These are phyloP conservation scores for Empis stercorea DNA, from an alignment of 2,888 invertebrate genomes.

Conservation along the genomic window DNA sequence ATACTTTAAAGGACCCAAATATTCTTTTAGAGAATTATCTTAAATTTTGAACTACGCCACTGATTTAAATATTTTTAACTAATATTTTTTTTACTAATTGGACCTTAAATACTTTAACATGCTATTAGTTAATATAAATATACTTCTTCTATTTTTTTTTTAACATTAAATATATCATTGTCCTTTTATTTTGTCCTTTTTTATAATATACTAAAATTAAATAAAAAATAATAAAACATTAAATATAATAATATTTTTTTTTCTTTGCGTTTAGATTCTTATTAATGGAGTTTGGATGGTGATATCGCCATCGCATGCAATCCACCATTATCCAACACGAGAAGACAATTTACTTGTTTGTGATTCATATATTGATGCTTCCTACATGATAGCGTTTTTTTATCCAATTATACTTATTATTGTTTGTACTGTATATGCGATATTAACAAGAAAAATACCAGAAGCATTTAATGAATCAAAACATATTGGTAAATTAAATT, in stretches of 20 bases:
- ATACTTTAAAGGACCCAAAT: no score
- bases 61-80: background rate
- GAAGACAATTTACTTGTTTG: slow-evolving; percentile 90
- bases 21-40: no score
- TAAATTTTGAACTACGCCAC: background rate
- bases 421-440: slow-evolving; percentile 91
- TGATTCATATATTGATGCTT: slow-evolving; percentile 81
- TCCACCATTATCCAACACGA: slow-evolving; percentile 79
- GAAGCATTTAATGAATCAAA: slow-evolving; percentile 98
- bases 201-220: slow-evolving; percentile 2
- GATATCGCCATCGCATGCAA: slow-evolving; percentile 77
- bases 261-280: slow-evolving; percentile 46
- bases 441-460: slow-evolving; percentile 90
- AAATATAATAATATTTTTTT: background rate
- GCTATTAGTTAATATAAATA: no score
- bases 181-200: background rate
- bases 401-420: slow-evolving; percentile 85
- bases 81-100: no score
- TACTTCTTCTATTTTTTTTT: no score
- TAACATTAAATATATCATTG: no score
- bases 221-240: background rate
- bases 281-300: slow-evolving; percentile 89
- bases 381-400: slow-evolving; percentile 87
- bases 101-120: no score
- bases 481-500: slow-evolving; percentile 75